These are phyloP conservation scores for Todiramphus chloris DNA, from an alignment of 2,113 vertebrate genomes.

Conservation along the genomic window DNA sequence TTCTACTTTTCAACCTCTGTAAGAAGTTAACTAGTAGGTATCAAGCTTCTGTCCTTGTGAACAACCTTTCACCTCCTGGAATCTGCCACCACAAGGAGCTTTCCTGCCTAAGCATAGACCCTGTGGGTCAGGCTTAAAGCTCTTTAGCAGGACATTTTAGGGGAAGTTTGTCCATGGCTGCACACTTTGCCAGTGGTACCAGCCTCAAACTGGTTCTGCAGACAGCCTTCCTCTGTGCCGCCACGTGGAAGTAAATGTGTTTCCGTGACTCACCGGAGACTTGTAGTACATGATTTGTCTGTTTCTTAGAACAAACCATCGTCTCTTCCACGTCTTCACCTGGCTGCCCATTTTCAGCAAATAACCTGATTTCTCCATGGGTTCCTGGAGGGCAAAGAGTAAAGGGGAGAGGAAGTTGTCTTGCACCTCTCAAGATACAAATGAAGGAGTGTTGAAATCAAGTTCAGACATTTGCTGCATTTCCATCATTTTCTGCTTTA, in stretches of 20 bases:
- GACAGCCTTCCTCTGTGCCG: neutral
- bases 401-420: neutral
- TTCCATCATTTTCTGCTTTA: neutral
- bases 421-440: neutral
- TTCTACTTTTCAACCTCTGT: neutral
- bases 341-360: constrained; percentile 89
- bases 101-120: neutral
- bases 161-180: neutral
- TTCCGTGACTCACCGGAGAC: constrained; percentile 82
- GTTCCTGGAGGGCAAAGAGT: constrained; percentile 73
- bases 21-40: neutral
- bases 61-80: neutral
- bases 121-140: neutral
- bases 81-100: neutral
- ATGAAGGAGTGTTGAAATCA: neutral
- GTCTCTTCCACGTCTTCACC: constrained; percentile 88
- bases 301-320: constrained; percentile 90
- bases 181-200: neutral
- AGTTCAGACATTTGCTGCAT: neutral
- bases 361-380: constrained; percentile 88
- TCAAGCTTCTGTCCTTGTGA: neutral
- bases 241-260: neutral
- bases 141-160: neutral
- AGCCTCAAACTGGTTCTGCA: neutral
- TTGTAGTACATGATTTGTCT: constrained; percentile 90